Percentiles rank a stretch among this genome's conserved stretches.
Evolutionary conservation across 2,797 vertebrate genomes (phyloP).

Genomic region (Sebastiscus tertius): DNA sequence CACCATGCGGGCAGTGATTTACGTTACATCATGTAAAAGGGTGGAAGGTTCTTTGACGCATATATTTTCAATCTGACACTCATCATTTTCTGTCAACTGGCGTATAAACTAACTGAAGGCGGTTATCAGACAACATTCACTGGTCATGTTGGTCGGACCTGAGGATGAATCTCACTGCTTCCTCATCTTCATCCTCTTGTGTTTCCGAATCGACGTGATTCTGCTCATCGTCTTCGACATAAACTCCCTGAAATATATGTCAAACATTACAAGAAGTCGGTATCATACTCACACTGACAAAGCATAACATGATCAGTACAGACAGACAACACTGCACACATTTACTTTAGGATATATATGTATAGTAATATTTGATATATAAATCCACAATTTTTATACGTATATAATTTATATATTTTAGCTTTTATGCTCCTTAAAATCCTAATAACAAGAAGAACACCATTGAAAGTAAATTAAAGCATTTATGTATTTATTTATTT

Average conservation of each 20-base stretch:
- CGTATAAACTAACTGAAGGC: no score
- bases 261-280: neutral
- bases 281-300: neutral
- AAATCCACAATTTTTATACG: no score
- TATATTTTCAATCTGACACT: no score
- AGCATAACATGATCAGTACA: neutral
- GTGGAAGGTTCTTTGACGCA: neutral
- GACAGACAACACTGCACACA: neutral
- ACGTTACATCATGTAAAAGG: neutral
- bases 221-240: neutral
- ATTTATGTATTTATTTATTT: no score
- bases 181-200: neutral
- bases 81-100: no score
- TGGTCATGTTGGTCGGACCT: constrained; percentile 22
- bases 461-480: no score
- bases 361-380: no score
- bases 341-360: neutral
- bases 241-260: constrained; percentile 3
- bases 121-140: neutral
- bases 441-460: no score
- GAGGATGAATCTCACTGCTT: neutral
- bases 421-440: no score
- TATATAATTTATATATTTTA: no score
- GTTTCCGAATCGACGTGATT: neutral
- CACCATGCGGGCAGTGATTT: neutral